Evolutionary conservation across 2,797 vertebrate genomes (phyloP).

Genomic region (Pachyuromys duprasi): DNA sequence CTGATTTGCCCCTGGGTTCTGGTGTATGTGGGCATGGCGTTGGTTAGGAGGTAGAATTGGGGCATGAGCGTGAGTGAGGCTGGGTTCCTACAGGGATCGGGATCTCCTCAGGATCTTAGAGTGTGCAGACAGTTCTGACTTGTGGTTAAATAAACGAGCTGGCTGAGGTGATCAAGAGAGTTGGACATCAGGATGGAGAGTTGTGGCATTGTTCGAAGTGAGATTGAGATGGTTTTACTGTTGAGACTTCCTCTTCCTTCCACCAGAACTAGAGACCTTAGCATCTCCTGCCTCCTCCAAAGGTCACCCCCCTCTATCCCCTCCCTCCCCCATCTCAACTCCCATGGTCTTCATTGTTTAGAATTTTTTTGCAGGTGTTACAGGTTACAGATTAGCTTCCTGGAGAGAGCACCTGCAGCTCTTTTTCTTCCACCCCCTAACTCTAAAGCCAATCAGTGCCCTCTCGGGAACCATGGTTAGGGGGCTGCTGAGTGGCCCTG

Average conservation of each 20-base stretch:
- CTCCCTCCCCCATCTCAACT: neutral
- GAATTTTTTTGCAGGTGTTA: rapidly evolving
- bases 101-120: neutral
- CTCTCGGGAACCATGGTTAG: rapidly evolving
- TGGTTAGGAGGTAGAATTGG: neutral
- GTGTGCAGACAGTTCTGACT: too few species aligned
- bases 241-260: neutral
- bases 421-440: neutral
- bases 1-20: neutral
- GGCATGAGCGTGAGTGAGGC: neutral
- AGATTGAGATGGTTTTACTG: rapidly evolving
- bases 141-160: neutral
- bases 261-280: rapidly evolving
- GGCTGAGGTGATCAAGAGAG: neutral
- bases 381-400: neutral
- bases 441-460: neutral
- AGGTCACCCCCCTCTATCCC: rapidly evolving
- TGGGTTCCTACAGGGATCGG: neutral
- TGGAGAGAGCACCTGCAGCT: neutral
- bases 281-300: neutral
- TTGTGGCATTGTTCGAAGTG: rapidly evolving
- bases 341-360: neutral
- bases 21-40: rapidly evolving
- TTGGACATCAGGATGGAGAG: neutral
- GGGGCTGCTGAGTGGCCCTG: neutral